Percentiles rank a stretch among this genome's conserved stretches.
Evolutionary conservation across 2,797 vertebrate genomes (phyloP).

Genomic region (Siniperca obscura): DNA sequence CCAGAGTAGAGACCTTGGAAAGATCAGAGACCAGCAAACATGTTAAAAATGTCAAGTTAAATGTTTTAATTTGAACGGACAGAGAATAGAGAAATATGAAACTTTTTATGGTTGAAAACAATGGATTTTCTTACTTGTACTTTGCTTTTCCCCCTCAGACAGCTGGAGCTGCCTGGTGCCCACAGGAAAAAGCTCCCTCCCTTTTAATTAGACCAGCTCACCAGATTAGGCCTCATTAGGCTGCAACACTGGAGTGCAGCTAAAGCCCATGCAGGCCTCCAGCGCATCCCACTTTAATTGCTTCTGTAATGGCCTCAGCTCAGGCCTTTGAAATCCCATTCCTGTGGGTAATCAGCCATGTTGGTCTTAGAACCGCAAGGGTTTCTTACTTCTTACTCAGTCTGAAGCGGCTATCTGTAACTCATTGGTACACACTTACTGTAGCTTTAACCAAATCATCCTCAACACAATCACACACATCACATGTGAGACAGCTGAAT

Average conservation of each 20-base stretch:
- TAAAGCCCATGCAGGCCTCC: constrained; percentile 72
- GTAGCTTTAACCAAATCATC: constrained; percentile 42
- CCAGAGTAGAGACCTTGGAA: constrained; percentile 42
- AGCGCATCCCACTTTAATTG: constrained; percentile 80
- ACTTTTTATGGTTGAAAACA: constrained; percentile 43
- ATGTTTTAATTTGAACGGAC: constrained; percentile 44
- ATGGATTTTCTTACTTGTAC: constrained; percentile 21
- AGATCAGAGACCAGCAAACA: constrained; percentile 40
- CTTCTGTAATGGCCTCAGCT: constrained; percentile 78
- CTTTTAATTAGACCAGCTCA: constrained; percentile 78
- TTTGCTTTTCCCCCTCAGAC: constrained; percentile 31
- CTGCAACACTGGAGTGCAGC: constrained; percentile 73
- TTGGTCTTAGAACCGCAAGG: constrained; percentile 67
- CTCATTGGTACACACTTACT: constrained; percentile 8
- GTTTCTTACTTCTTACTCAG: constrained; percentile 47
- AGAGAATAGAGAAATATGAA: constrained; percentile 19
- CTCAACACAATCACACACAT: constrained; percentile 30
- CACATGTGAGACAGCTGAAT: constrained; percentile 26
- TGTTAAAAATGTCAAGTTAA: constrained; percentile 38
- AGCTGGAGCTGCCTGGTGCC: constrained; percentile 52
- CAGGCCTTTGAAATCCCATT: constrained; percentile 82
- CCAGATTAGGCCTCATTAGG: constrained; percentile 81
- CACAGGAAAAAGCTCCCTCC: constrained; percentile 65
- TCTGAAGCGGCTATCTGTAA: constrained; percentile 47
- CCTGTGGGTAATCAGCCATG: constrained; percentile 83